Evolutionary conservation across 2,888 invertebrate genomes (phyloP).

Genomic region (Hoplodrina ambigua): DNA sequence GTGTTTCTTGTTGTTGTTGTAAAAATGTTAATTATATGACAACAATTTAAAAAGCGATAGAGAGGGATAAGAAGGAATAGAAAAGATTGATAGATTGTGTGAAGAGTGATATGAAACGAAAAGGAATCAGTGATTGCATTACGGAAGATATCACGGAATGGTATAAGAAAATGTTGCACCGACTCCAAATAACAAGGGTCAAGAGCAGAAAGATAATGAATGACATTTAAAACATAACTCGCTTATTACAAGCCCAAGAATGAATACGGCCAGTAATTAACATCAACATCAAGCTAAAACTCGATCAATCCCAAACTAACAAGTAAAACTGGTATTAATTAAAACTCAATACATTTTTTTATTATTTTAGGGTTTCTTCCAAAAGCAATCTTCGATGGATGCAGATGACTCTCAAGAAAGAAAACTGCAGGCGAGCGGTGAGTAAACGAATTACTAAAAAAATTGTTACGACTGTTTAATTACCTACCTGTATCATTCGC

Average conservation of each 20-base stretch:
- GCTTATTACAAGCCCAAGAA: constrained; percentile 10
- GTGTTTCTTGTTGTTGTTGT: background rate
- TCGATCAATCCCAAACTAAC: constrained; percentile 31
- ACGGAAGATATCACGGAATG: too few species aligned
- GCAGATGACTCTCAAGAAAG: constrained; percentile 87
- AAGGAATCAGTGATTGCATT: background rate
- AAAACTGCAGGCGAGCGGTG: constrained; percentile 86
- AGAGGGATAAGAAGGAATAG: too few species aligned
- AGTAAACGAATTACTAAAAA: constrained; percentile 66
- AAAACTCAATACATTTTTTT: constrained; percentile 52
- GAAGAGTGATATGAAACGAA: too few species aligned
- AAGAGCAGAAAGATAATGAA: background rate
- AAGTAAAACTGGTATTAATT: constrained; percentile 52
- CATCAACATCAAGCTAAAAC: constrained; percentile 23
- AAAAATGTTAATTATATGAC: too few species aligned
- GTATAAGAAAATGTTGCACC: too few species aligned
- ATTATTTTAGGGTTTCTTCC: constrained; percentile 84
- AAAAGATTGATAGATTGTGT: too few species aligned
- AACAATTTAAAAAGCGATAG: too few species aligned
- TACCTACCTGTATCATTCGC: constrained; percentile 40
- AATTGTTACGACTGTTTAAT: constrained; percentile 33
- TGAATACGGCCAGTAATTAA: constrained; percentile 25
- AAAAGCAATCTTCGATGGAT: constrained; percentile 86
- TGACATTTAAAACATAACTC: constrained; percentile 6
- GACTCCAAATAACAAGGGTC: too few species aligned